phyloP scores from a whole-genome alignment of 2,888 invertebrate genomes.

The Mactromeris polynyma region DNA sequence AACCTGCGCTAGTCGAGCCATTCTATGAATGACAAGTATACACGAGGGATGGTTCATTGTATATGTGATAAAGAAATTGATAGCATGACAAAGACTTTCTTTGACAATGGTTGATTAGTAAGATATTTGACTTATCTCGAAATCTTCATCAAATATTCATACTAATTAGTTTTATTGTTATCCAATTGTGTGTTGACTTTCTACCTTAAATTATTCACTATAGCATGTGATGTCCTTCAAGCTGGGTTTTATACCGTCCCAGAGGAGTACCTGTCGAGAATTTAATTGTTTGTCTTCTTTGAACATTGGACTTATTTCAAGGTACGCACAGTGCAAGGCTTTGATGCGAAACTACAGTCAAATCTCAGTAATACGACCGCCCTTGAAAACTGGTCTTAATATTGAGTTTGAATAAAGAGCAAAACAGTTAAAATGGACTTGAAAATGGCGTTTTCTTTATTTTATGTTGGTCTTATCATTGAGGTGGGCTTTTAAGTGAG shows the following conservation, averaged over 20 bases:
- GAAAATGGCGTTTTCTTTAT: no score
- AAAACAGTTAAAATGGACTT: no score
- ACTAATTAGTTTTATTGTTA: conserved; percentile 65
- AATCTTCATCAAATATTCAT: conserved; percentile 62
- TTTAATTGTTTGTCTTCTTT: conserved; percentile 18
- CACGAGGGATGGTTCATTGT: neutral
- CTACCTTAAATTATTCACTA: conserved; percentile 57
- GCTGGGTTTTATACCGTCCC: conserved; percentile 30
- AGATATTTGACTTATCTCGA: conserved; percentile 56
- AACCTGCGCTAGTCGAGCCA: neutral
- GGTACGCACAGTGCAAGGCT: neutral
- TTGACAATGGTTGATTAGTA: conserved; percentile 40
- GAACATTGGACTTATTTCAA: conserved; percentile 15
- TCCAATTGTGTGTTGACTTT: conserved; percentile 48
- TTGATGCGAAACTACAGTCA: no score
- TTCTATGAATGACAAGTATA: neutral
- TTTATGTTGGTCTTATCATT: no score
- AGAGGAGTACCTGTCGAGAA: neutral
- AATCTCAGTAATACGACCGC: no score
- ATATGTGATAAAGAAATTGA: conserved; percentile 1
- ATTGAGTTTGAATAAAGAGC: no score
- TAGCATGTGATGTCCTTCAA: conserved; percentile 48
- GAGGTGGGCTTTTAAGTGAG: no score
- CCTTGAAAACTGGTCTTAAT: no score
- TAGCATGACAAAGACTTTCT: conserved; percentile 22